Base-by-base conservation (phyloP, 2,888 invertebrate genomes). In the Meganola albula region DNA sequence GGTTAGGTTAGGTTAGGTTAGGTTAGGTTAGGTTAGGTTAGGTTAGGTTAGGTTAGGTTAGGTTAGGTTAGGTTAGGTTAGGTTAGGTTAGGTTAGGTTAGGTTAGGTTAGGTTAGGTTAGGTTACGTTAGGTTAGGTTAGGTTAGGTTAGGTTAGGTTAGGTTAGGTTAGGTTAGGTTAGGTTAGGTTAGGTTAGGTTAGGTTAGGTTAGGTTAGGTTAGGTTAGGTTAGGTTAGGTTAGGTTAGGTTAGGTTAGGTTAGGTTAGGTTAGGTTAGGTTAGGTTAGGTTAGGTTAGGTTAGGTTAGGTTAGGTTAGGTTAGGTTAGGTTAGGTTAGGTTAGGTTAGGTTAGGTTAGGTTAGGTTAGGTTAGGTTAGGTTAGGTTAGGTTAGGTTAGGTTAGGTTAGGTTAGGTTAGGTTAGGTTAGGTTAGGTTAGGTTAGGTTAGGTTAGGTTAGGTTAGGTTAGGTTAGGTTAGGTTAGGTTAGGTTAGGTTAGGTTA, bases 11-110 rank as follows among this genome's bases (percentile, higher is more conserved):
- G 41, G 37, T 37, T 37, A 40, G 38, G 44, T 42, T 44, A 46
- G 46, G 27, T 34, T 29, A 25, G 29, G 32, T 29, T 32, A 31
- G 32, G 32, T 37, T 41, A 39, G 40, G 40, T 38, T 40, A 37
- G 41, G 38, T 39, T 39, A 41, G 45, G 45, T 45, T 45, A 40
- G 44, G 44, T 44, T 44, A 40, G 41, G 44, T 41, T 41, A 41
- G 41, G 45, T 41, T 39, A 41, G 45, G 45, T 41, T 41, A 41
- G 45, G 40, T 40, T 40, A 40, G 38, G 38, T 39, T 39, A 39
- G 36, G 40, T 35, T 39, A 34, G 38, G 38, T 38, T 39, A 39
- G 38, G 38, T 39, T 39, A 39, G 38, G 38, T 39, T 39, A 34
- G 34, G 38, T 38, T 38, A 38, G 38, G 38, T 38, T 38, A 38